These are phyloP conservation scores for Helicoverpa zea DNA, from an alignment of 1,140 invertebrate species.

Conservation along the genomic window DNA sequence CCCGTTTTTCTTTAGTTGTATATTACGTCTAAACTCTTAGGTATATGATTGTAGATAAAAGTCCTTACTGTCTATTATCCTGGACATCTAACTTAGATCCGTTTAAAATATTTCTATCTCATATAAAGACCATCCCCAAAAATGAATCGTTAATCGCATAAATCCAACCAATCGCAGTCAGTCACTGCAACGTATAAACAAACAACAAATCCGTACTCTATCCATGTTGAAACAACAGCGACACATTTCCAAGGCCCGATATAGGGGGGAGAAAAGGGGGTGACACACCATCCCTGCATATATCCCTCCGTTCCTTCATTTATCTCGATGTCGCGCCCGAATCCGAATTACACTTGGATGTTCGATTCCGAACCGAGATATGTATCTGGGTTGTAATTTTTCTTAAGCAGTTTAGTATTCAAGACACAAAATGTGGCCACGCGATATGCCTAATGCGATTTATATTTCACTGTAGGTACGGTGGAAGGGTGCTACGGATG, in stretches of 20 bases:
- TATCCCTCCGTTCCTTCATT: conserved; percentile 58
- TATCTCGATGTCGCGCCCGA: conserved; percentile 71
- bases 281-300: conserved; percentile 49
- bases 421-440: conserved; percentile 65
- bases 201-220: conserved; percentile 36
- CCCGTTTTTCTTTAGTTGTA: no score
- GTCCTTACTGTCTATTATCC: no score
- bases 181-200: conserved; percentile 25
- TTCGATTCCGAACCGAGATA: conserved; percentile 73
- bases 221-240: conserved; percentile 45
- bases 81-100: no score
- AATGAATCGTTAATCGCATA: neutral
- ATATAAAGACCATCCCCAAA: neutral
- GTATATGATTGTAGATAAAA: no score
- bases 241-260: conserved; percentile 45
- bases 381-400: conserved; percentile 81
- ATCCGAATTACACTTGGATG: conserved; percentile 71
- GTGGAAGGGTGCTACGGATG: neutral
- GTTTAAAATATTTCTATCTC: neutral
- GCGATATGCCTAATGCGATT: conserved; percentile 66
- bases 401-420: conserved; percentile 81
- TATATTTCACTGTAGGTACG: conserved; percentile 48
- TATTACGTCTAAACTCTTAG: no score
- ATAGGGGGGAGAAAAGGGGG: conserved; percentile 8
- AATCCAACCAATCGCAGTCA: conserved; percentile 15